phyloP scores from a whole-genome alignment of 2,797 vertebrate genomes.

The Leuciscus waleckii region DNA sequence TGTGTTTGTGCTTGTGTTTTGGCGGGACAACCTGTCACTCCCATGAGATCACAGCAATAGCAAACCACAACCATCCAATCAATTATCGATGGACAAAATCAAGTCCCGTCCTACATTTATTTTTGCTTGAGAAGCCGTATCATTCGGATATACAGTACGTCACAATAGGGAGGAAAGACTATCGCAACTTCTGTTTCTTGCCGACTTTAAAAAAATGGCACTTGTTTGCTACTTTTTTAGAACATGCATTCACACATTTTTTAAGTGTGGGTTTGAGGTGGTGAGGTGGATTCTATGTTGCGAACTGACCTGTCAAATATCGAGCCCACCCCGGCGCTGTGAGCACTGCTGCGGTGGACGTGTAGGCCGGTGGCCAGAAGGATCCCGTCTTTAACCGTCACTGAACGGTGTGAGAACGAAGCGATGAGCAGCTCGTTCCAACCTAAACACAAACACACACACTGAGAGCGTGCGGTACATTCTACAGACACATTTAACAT shows the following conservation, averaged over 20 bases:
- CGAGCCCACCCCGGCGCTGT: conserved; percentile 95
- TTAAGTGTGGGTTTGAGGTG: neutral
- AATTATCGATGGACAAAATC: neutral
- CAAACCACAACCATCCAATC: neutral
- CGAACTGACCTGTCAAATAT: conserved; percentile 91
- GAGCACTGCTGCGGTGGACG: conserved; percentile 94
- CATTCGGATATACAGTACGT: neutral
- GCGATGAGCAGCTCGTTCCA: conserved; percentile 98
- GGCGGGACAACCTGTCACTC: neutral
- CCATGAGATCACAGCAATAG: neutral
- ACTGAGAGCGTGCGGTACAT: neutral
- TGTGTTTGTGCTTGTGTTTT: too few species aligned
- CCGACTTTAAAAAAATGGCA: too few species aligned
- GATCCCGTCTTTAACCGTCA: conserved; percentile 94
- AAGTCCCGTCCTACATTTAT: neutral
- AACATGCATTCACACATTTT: conserved; percentile 10
- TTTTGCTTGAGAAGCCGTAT: neutral
- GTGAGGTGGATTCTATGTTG: neutral
- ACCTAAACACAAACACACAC: conserved; percentile 69
- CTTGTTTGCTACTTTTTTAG: neutral
- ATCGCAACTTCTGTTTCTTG: neutral
- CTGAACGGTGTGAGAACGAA: conserved; percentile 96
- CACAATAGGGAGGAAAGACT: neutral
- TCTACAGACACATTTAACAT: neutral
- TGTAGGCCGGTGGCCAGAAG: conserved; percentile 93